Conservation (phyloP, 1,140 invertebrate genomes). For the Coelopa frigida region DNA sequence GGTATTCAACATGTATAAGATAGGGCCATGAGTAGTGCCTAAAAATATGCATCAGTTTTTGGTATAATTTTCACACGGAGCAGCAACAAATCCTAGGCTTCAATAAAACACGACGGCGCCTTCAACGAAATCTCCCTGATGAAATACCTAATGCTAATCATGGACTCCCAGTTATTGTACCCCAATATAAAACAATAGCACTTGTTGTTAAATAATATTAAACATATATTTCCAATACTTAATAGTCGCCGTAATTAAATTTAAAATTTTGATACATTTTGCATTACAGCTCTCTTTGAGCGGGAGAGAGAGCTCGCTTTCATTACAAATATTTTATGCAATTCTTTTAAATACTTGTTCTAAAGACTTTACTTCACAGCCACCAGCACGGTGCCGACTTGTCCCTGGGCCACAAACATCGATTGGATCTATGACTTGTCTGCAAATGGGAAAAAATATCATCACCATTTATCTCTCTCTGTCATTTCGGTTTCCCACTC, state of each 20-base stretch:
- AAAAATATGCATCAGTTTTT: conserved; percentile 5
- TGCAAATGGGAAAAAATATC: neutral
- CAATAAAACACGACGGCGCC: conserved; percentile 44
- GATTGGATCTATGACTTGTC: conserved; percentile 18
- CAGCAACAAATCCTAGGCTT: conserved; percentile 46
- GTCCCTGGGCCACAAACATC: conserved; percentile 23
- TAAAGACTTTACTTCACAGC: conserved; percentile 21
- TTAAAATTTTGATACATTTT: too few species aligned
- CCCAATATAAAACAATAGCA: conserved; percentile 54
- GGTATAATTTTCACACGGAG: conserved; percentile 49
- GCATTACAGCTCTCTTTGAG: too few species aligned
- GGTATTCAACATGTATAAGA: conserved; percentile 13
- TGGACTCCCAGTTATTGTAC: conserved; percentile 55
- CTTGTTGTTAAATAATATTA: conserved; percentile 38
- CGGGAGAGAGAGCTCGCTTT: too few species aligned
- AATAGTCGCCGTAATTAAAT: too few species aligned
- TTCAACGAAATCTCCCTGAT: conserved; percentile 55
- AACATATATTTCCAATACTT: too few species aligned
- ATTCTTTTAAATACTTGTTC: too few species aligned
- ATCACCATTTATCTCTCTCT: neutral
- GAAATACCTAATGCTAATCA: conserved; percentile 59
- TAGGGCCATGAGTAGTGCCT: neutral
- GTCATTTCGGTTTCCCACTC: neutral
- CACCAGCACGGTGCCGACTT: conserved; percentile 37
- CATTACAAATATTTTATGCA: too few species aligned